Base-by-base conservation (phyloP, 2,113 vertebrate species). In the Prietella phreatophila region DNA sequence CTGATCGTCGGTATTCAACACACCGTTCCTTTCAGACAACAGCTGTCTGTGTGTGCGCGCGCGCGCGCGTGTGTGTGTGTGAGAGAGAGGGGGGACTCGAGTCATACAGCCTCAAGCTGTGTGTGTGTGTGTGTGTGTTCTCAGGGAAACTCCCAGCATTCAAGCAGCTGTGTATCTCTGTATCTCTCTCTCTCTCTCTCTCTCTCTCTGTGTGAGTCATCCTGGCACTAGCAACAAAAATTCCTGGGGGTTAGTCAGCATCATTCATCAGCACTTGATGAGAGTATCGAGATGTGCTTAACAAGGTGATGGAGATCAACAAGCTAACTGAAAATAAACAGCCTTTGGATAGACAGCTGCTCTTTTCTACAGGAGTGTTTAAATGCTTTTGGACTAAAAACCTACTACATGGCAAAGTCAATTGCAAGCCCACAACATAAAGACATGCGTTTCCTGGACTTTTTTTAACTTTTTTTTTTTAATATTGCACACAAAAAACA, bases 101-200 rank as follows among this genome's bases (percentile, higher is more conserved):
- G 83, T 36, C 80, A 67, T 65, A 42, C 78, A 85, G 85, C 87
- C 78, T 85, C 60, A n/a, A 90, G 89, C 75, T 76, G 75, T 50
- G 86, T 53, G 53, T 60, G 42, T 53, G 47, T 76, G 75, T 50
- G 86, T 53, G 53, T 60, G 42, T 53, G 47, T 69, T 83, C 30
- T 73, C 56, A 36, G 85, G 87, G 89, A 90, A 90, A 88, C 86
- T 90, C 89, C 87, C 89, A 80, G 60, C 82, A 84, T 88, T 90
- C 78, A 86, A 27, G 61, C 85, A 86, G 47, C 75, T 83, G 73
- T 47, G 56, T 42, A 42, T 42, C 42, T 47, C 42, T n/a, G n/a
- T n/a, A n/a, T n/a, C n/a, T 42, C 42, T 42, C 42, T 42, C 5
- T 42, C 42, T 42, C 42, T 42, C 42, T 47, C 42, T 47, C 42